A percentile compares a stretch with the other conserved stretches of the same genome.
Evolutionary conservation across 2,113 vertebrate genomes (phyloP).

Genomic region (Callipepla squamata): DNA sequence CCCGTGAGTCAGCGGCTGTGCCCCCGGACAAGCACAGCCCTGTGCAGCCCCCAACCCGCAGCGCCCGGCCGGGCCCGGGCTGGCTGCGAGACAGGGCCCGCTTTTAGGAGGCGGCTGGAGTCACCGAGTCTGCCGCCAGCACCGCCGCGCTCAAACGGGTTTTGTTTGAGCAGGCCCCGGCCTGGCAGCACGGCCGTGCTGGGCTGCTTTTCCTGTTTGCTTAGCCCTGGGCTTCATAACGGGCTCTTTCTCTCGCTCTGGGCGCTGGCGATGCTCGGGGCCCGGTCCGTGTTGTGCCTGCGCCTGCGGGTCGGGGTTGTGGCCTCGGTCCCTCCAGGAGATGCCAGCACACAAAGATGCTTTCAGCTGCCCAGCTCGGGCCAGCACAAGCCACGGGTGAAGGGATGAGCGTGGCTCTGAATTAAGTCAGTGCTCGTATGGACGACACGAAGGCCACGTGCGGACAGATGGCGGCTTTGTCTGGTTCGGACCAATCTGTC

Average conservation of each 20-base stretch:
- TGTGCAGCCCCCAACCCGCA: neutral
- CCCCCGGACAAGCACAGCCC: neutral
- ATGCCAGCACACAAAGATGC: neutral
- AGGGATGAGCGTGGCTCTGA: neutral
- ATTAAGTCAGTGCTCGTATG: accelerated
- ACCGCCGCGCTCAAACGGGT: neutral
- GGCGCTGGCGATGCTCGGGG: neutral
- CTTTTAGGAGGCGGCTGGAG: neutral
- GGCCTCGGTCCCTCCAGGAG: neutral
- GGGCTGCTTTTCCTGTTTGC: conserved; percentile 24
- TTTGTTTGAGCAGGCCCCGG: neutral
- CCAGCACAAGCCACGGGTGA: neutral
- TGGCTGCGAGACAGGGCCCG: neutral
- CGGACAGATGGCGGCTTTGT: accelerated
- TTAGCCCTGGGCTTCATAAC: neutral
- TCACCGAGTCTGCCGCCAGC: conserved; percentile 23
- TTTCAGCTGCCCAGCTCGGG: neutral
- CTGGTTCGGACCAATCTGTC: accelerated
- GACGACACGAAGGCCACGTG: accelerated
- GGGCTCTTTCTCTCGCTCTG: neutral
- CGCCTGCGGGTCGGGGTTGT: neutral
- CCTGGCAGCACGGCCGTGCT: neutral
- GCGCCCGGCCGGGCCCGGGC: neutral
- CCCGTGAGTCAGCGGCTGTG: neutral
- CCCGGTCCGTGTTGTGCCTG: neutral